phyloP scores from a whole-genome alignment of 1,140 invertebrate genomes.

The Conopomorpha cramerella region DNA sequence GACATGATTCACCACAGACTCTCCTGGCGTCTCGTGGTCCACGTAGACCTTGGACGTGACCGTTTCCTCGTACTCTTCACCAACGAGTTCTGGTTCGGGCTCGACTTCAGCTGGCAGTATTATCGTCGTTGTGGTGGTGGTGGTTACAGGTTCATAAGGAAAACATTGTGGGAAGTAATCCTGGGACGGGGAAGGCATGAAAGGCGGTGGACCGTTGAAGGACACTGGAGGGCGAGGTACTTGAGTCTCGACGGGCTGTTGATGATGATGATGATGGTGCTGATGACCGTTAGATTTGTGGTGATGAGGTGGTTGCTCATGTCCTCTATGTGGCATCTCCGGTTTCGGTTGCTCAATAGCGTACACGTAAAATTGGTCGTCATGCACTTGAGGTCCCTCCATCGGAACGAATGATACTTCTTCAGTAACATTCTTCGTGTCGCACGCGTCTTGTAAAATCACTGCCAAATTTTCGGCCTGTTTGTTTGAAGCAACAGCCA shows the following conservation, averaged over 20 bases:
- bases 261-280: slow-evolving; percentile 17
- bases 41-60: slow-evolving; percentile 33
- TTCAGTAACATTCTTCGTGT: slow-evolving; percentile 16
- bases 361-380: slow-evolving; percentile 10
- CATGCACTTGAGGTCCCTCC: slow-evolving; percentile 3
- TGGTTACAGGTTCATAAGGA: slow-evolving; percentile 26
- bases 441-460: slow-evolving; percentile 27
- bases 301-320: not conserved
- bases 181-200: slow-evolving; percentile 16
- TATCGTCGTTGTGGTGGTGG: slow-evolving; percentile 11
- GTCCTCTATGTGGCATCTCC: slow-evolving; percentile 1
- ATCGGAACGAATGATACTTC: slow-evolving; percentile 7
- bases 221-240: slow-evolving; percentile 20
- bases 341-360: slow-evolving; percentile 7
- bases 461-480: slow-evolving; percentile 33
- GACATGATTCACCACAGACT: slow-evolving; percentile 36
- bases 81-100: slow-evolving; percentile 30
- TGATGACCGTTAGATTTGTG: slow-evolving; percentile 11
- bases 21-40: slow-evolving; percentile 26
- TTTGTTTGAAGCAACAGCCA: slow-evolving; percentile 33
- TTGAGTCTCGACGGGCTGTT: slow-evolving; percentile 17
- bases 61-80: slow-evolving; percentile 41
- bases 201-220: slow-evolving; percentile 22
- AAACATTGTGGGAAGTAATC: slow-evolving; percentile 23
- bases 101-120: slow-evolving; percentile 15